A percentile compares a stretch with the other conserved stretches of the same genome.
Conservation (phyloP, 37 sponge, comb jelly and placozoan species). For the Ianthella basta region DNA sequence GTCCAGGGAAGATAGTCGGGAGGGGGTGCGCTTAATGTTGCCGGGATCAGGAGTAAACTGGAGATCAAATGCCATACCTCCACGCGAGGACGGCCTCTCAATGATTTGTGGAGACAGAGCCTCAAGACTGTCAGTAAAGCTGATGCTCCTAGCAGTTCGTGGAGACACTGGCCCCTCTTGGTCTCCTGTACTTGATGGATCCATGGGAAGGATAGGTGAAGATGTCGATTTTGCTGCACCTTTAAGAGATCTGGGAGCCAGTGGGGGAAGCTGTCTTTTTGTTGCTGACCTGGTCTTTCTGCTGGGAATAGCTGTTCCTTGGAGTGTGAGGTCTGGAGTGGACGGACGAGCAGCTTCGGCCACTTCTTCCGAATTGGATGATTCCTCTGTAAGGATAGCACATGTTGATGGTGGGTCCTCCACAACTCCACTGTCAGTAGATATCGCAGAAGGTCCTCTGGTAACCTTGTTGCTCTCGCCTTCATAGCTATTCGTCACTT, state of each 20-base stretch:
- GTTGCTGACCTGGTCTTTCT: slow-evolving; percentile 20
- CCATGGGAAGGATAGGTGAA: neutral
- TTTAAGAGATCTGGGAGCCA: neutral
- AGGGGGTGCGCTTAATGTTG: slow-evolving; percentile 17
- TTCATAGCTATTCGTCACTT: neutral
- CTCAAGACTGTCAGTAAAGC: neutral
- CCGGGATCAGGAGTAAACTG: slow-evolving; percentile 23
- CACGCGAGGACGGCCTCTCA: slow-evolving; percentile 38
- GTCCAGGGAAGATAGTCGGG: neutral
- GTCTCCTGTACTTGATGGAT: too few relatives aligned
- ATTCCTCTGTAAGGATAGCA: too few relatives aligned
- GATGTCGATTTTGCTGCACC: neutral
- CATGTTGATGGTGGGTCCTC: neutral
- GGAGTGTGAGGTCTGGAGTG: neutral
- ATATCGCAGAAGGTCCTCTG: neutral
- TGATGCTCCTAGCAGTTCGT: neutral
- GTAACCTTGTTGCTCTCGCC: neutral
- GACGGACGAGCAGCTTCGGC: neutral
- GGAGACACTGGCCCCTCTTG: too few relatives aligned
- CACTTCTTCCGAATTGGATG: neutral
- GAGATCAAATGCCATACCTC: slow-evolving; percentile 48
- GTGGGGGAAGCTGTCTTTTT: neutral
- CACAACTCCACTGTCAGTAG: neutral
- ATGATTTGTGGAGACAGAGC: neutral
- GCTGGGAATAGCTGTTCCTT: neutral